phyloP scores from a whole-genome alignment of 2,113 vertebrate species.

The Irena cyanogastra region DNA sequence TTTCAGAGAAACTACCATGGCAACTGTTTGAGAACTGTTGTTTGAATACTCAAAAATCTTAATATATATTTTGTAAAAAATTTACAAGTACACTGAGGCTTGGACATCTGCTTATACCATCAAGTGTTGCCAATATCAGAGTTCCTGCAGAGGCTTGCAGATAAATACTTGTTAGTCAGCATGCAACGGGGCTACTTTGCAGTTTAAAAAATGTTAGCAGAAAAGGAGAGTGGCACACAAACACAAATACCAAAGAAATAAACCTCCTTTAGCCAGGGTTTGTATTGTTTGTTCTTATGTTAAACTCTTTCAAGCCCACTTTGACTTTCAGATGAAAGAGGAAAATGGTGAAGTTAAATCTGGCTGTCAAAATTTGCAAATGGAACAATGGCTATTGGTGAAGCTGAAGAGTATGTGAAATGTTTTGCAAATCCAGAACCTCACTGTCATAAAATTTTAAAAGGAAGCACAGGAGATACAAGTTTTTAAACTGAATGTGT shows the following conservation, averaged over 20 bases:
- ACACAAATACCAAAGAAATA: neutral
- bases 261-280: neutral
- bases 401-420: neutral
- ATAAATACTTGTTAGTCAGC: neutral
- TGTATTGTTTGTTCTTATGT: neutral
- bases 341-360: neutral
- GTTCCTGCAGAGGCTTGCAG: neutral
- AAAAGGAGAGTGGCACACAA: neutral
- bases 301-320: neutral
- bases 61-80: neutral
- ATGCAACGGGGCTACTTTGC: neutral
- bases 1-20: constrained; percentile 19
- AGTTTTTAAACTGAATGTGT: neutral
- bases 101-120: neutral
- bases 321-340: neutral
- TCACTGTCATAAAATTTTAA: neutral
- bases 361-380: neutral
- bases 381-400: neutral
- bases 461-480: neutral
- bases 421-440: neutral
- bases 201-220: neutral
- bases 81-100: constrained; percentile 13
- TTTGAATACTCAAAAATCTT: neutral
- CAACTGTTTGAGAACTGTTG: neutral
- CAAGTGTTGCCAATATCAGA: neutral